Evolutionary conservation across 30 jellyfish, hydroid and myxozoan species (phyloP).

Genomic region (Kudoa iwatai): DNA sequence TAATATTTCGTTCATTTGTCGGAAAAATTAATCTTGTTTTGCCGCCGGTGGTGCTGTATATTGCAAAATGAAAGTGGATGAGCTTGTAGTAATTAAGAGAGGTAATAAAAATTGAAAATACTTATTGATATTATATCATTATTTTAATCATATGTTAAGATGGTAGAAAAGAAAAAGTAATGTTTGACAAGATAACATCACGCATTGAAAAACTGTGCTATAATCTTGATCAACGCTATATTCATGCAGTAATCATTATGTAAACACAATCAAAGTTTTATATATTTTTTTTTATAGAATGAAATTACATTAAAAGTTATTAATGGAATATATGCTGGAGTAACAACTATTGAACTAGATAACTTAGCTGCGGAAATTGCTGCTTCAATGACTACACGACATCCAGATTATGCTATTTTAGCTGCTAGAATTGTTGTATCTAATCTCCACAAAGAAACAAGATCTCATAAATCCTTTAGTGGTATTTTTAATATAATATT

Average conservation of each 20-base stretch:
- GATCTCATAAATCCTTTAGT: slow-evolving; percentile 24
- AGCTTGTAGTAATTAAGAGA: no score
- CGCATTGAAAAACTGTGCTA: slow-evolving; percentile 41
- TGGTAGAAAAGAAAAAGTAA: slow-evolving; percentile 38
- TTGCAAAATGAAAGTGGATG: no score
- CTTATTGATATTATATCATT: no score
- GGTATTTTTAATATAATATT: slow-evolving; percentile 6
- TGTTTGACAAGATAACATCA: slow-evolving; percentile 65
- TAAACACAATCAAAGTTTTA: no score
- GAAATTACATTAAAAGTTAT: slow-evolving; percentile 54
- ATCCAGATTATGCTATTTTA: slow-evolving; percentile 64
- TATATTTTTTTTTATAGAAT: slow-evolving; percentile 8
- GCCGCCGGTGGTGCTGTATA: no score
- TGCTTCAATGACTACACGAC: slow-evolving; percentile 91
- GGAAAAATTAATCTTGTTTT: no score
- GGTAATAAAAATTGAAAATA: no score
- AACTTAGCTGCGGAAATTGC: slow-evolving; percentile 95
- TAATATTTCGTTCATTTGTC: no score
- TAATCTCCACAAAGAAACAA: slow-evolving; percentile 62
- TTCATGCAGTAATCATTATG: slow-evolving; percentile 26
- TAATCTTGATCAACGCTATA: slow-evolving; percentile 17
- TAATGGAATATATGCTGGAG: slow-evolving; percentile 78
- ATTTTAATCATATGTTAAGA: no score
- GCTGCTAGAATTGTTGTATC: slow-evolving; percentile 96
- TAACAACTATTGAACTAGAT: slow-evolving; percentile 60